Percentiles rank a stretch among this genome's conserved stretches.
These are phyloP conservation scores for Carposina sasakii DNA, from an alignment of 1,140 invertebrate genomes.

Conservation along the genomic window DNA sequence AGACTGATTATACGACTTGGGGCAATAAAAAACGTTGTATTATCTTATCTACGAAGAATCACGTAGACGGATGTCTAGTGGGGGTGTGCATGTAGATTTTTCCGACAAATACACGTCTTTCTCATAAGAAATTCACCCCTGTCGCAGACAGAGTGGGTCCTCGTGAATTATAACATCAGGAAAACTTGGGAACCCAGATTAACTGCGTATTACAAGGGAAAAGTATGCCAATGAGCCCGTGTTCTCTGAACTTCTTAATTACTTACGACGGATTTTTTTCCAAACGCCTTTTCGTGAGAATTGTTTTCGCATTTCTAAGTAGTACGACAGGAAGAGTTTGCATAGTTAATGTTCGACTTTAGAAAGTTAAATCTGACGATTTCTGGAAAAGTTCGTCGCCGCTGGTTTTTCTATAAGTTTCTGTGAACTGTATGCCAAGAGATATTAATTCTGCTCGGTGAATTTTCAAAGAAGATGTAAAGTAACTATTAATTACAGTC, in stretches of 20 bases:
- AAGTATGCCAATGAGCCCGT: slow-evolving; percentile 60
- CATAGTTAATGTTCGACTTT: slow-evolving; percentile 21
- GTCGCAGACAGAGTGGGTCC: slow-evolving; percentile 37
- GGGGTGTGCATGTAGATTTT: slow-evolving; percentile 40
- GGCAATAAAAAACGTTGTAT: not conserved
- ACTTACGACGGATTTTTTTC: slow-evolving; percentile 48
- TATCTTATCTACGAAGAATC: not conserved
- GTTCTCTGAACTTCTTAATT: slow-evolving; percentile 55
- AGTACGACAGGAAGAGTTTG: slow-evolving; percentile 24
- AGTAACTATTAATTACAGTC: no score
- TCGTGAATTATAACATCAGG: slow-evolving; percentile 58
- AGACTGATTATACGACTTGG: not conserved
- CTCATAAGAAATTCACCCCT: slow-evolving; percentile 61
- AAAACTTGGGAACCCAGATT: slow-evolving; percentile 58
- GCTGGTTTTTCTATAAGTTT: not conserved
- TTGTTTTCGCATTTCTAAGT: slow-evolving; percentile 31
- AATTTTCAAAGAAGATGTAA: no score
- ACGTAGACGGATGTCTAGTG: not conserved
- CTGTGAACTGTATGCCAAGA: not conserved
- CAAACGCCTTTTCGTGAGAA: slow-evolving; percentile 29
- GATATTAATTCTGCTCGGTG: not conserved
- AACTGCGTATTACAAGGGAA: slow-evolving; percentile 59
- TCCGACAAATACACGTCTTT: slow-evolving; percentile 47
- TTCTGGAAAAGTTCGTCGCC: not conserved
- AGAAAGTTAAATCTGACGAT: not conserved